Conservation (phyloP, 1,140 invertebrate genomes). For the Ips typographus region DNA sequence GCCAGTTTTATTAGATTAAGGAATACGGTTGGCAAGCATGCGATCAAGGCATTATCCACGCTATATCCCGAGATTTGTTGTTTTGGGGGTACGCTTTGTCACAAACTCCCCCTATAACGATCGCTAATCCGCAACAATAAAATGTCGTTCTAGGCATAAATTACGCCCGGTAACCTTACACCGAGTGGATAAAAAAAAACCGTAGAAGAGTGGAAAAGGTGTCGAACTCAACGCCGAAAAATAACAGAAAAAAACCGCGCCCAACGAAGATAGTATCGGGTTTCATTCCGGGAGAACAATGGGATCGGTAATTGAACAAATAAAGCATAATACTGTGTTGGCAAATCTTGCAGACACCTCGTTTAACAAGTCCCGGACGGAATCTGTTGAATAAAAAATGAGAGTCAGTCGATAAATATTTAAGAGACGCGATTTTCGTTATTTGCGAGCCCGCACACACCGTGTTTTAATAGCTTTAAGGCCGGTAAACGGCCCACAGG, state of each 20-base stretch:
- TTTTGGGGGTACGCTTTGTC: neutral
- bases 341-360: constrained; percentile 35
- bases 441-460: constrained; percentile 12
- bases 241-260: constrained; percentile 9
- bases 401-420: constrained; percentile 29
- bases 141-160: neutral
- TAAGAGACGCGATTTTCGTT: constrained; percentile 18
- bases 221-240: constrained; percentile 18
- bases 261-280: constrained; percentile 18
- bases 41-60: neutral
- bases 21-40: neutral
- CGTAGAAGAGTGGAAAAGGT: neutral
- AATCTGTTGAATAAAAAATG: constrained; percentile 34
- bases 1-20: constrained; percentile 11
- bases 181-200: constrained; percentile 1
- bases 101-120: neutral
- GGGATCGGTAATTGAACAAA: constrained; percentile 30
- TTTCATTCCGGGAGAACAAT: constrained; percentile 31
- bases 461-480: neutral
- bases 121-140: neutral
- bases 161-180: neutral
- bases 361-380: constrained; percentile 28
- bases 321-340: constrained; percentile 30
- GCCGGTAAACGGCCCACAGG: constrained; percentile 3
- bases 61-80: neutral